A percentile compares a stretch with the other conserved stretches of the same genome.
These are phyloP conservation scores for Adineta ricciae DNA, from an alignment of 2,888 invertebrate genomes.

Conservation along the genomic window DNA sequence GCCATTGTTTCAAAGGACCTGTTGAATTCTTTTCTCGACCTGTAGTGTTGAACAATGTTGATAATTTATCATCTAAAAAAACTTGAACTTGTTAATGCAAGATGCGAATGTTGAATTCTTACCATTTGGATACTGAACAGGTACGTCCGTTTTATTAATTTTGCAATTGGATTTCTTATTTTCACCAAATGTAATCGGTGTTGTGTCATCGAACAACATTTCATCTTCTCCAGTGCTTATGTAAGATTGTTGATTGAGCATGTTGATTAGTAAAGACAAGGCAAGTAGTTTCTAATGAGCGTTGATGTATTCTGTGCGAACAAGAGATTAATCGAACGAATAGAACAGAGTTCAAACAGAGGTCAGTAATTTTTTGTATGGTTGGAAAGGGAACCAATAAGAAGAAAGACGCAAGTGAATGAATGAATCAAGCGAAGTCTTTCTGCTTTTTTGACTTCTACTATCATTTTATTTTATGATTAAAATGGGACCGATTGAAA, in stretches of 20 bases:
- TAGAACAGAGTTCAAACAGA: not conserved
- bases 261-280: not conserved
- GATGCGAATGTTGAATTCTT: not conserved
- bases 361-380: not conserved
- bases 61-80: not conserved
- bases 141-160: not conserved
- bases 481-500: not conserved
- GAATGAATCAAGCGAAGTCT: too few relatives aligned
- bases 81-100: not conserved
- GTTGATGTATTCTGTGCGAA: not conserved
- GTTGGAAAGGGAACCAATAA: not conserved
- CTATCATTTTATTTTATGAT: not conserved
- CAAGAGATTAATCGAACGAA: not conserved
- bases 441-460: too few relatives aligned
- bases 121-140: not conserved
- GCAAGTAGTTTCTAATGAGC: not conserved
- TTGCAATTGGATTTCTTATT: not conserved
- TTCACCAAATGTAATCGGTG: not conserved
- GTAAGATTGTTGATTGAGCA: not conserved
- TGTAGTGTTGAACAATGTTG: conserved; percentile 10
- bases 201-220: not conserved
- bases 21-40: conserved; percentile 15
- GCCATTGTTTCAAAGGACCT: conserved; percentile 18
- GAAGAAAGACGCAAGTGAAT: not conserved
- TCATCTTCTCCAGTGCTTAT: not conserved